These are phyloP conservation scores for Phenganax marumi DNA, from an alignment of 92 coral and sea anemone genomes.

Conservation along the genomic window DNA sequence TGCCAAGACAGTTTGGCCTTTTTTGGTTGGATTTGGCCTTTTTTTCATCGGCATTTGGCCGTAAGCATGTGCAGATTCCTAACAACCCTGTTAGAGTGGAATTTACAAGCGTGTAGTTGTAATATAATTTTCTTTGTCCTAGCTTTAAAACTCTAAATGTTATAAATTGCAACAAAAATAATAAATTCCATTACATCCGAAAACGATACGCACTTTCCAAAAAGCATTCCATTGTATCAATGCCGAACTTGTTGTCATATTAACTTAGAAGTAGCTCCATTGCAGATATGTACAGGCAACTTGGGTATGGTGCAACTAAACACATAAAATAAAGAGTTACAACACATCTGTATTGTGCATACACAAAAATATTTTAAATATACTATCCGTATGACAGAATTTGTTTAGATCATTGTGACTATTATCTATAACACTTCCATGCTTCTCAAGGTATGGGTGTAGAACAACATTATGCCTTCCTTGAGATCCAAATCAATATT, in stretches of 20 bases:
- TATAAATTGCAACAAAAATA: no score
- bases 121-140: no score
- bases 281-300: constrained; percentile 30
- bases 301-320: constrained; percentile 23
- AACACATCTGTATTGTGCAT: not conserved
- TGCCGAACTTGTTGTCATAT: not conserved
- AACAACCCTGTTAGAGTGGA: no score
- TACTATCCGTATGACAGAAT: not conserved
- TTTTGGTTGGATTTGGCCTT: no score
- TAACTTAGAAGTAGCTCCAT: constrained; percentile 10
- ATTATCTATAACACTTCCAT: not conserved
- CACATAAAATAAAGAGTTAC: not conserved
- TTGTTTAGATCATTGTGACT: not conserved
- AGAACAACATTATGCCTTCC: not conserved
- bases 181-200: not conserved
- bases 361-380: not conserved
- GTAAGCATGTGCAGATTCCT: no score
- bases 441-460: not conserved
- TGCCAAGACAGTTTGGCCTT: no score
- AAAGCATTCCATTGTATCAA: not conserved
- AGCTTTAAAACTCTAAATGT: no score
- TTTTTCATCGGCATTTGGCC: no score
- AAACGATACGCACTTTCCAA: not conserved
- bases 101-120: no score
- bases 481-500: not conserved